Conservation (phyloP, 2,888 invertebrate species). For the Drosophila parthenogenetica region DNA sequence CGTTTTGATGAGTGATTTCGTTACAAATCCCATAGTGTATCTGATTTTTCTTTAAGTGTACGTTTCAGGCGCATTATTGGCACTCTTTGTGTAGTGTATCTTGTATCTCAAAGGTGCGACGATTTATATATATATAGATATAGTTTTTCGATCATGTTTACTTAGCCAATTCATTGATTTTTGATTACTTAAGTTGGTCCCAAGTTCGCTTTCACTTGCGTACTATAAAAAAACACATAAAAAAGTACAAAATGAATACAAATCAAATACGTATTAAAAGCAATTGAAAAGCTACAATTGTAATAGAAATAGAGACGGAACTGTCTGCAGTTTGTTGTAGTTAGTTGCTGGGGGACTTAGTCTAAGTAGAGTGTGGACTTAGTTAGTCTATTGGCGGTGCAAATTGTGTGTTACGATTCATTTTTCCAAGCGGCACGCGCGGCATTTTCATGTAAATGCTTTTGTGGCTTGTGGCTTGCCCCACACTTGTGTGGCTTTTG, state of each 20-base stretch:
- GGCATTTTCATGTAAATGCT: slow-evolving; percentile 76
- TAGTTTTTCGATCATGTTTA: slow-evolving; percentile 34
- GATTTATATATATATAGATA: slow-evolving; percentile 13
- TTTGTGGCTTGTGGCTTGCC: slow-evolving; percentile 43
- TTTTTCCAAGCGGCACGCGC: slow-evolving; percentile 55
- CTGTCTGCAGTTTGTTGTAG: slow-evolving; percentile 44
- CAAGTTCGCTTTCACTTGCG: slow-evolving; percentile 71
- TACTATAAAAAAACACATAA: slow-evolving; percentile 62
- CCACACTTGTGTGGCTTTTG: slow-evolving; percentile 38
- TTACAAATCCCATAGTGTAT: slow-evolving; percentile 20
- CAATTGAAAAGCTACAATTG: slow-evolving; percentile 35
- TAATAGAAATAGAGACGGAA: slow-evolving; percentile 19
- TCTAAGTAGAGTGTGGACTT: slow-evolving; percentile 43
- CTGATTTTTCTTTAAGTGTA: slow-evolving; percentile 30
- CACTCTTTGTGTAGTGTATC: slow-evolving; percentile 48
- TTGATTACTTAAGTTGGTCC: slow-evolving; percentile 52
- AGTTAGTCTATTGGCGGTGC: slow-evolving; percentile 52
- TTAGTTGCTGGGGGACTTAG: slow-evolving; percentile 36
- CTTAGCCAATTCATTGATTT: slow-evolving; percentile 68
- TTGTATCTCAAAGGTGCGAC: slow-evolving; percentile 42
- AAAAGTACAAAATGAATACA: slow-evolving; percentile 30
- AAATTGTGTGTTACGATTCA: slow-evolving; percentile 38
- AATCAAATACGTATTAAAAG: slow-evolving; percentile 40
- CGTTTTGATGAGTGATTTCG: neutral
- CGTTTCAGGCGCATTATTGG: slow-evolving; percentile 64